Evolutionary conservation across 2,113 vertebrate genomes (phyloP), one percentile per base, ranked within the genome.

Genomic region (Polyodon spathula): DNA sequence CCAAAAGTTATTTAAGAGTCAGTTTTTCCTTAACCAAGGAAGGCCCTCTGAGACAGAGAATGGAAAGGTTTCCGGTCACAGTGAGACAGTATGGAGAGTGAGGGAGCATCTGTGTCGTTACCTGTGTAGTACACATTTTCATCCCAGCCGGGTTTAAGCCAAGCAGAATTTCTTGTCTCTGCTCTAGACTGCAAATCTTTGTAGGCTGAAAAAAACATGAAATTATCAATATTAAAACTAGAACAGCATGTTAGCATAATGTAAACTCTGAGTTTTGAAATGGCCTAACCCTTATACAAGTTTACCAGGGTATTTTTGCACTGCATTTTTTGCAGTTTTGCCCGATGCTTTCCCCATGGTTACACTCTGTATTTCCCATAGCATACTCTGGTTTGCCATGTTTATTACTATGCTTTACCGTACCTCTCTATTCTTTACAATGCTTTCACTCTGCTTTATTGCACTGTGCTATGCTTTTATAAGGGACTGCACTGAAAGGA

Each of bases 61-160:
- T 12, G 15, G 6, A 38, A 37, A 6, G 9, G 1, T 9, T n/a
- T 41, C 8, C 8, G 14, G 41, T 4, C 40, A 11, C 37, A 2
- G 12, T 6, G 54, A 56, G 9, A 8, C 16, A 39, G 40, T 8
- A 8, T 39, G 11, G n/a, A 58, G n/a, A 40, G 39, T 12, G 16
- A 27, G 27, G 27, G 27, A 27, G 27, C 27, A 27, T 27, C 27
- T 27, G 27, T 27, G 38, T 6, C 8, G 73, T 80, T 74, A 97
- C 96, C 93, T 40, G 96, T 97, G 56, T 97, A 94, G 79, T 92
- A 90, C 8, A 98, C 93, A 0, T 87, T 93, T 54, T 85, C 78
- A 2, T 94, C 92, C 95, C 95, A 98, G 58, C 95, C 96, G 8
- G 91, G 82, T 68, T 96, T 97, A 59, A 84, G 81, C 96, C 95